Evolutionary conservation across 2,888 invertebrate genomes (phyloP).

Genomic region (Ochlodes sylvanus): DNA sequence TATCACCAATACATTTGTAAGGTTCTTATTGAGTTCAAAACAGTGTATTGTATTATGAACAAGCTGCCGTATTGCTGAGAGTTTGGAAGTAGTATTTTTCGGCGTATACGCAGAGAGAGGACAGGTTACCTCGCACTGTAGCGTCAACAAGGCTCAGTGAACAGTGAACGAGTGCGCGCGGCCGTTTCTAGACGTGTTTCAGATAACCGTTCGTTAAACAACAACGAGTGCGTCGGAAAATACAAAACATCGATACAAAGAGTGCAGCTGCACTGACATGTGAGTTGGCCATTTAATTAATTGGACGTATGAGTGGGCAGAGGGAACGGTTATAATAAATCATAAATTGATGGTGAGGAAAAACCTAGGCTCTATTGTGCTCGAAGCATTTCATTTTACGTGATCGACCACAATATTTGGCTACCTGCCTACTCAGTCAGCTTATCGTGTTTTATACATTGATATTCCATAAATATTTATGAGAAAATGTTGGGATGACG

Average conservation of each 20-base stretch:
- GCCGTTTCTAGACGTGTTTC: slow-evolving; percentile 36
- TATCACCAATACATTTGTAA: too few relatives aligned
- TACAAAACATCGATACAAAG: not conserved
- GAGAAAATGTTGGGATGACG: not conserved
- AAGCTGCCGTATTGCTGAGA: slow-evolving; percentile 1
- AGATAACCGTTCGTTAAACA: slow-evolving; percentile 19
- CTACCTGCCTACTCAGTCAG: slow-evolving; percentile 25
- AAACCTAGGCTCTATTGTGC: slow-evolving; percentile 1
- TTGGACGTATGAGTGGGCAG: not conserved
- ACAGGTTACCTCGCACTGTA: slow-evolving; percentile 11
- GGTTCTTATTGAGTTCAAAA: too few relatives aligned
- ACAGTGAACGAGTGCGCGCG: slow-evolving; percentile 40
- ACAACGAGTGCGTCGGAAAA: slow-evolving; percentile 1
- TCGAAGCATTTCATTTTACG: slow-evolving; percentile 14
- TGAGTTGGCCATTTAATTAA: slow-evolving; percentile 27
- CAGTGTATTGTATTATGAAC: slow-evolving; percentile 16
- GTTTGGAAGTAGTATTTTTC: slow-evolving; percentile 28
- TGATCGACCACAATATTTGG: slow-evolving; percentile 21
- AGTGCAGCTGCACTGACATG: slow-evolving; percentile 21
- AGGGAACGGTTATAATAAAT: slow-evolving; percentile 8
- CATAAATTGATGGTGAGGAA: slow-evolving; percentile 7
- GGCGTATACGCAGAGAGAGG: slow-evolving; percentile 34
- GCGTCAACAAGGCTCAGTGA: slow-evolving; percentile 2
- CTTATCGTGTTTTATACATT: slow-evolving; percentile 3
- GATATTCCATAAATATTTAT: slow-evolving; percentile 33